Evolutionary conservation across 2,888 invertebrate genomes (phyloP).

Genomic region (Stenodema calcarata): DNA sequence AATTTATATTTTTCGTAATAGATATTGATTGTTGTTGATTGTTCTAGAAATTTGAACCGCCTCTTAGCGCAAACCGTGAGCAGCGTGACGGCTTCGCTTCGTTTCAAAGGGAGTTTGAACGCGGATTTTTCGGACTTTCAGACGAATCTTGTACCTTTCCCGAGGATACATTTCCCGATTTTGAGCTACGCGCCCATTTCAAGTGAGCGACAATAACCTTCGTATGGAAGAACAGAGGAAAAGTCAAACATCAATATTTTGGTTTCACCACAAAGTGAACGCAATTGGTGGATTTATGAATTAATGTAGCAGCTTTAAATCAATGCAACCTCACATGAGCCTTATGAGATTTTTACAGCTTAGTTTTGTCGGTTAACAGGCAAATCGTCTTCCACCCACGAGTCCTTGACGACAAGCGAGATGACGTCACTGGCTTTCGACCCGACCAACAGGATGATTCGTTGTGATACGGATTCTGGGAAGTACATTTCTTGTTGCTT

Average conservation of each 20-base stretch:
- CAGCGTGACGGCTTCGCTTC: slow-evolving; percentile 84
- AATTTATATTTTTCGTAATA: not conserved
- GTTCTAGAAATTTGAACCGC: slow-evolving; percentile 81
- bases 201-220: not conserved
- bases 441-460: slow-evolving; percentile 87
- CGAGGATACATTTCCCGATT: slow-evolving; percentile 86
- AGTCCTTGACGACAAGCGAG: not conserved
- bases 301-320: no score
- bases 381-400: not conserved
- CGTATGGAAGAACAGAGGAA: no score
- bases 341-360: no score
- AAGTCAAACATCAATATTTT: no score
- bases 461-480: slow-evolving; percentile 81
- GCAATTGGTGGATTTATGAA: no score
- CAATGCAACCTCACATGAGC: no score
- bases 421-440: slow-evolving; percentile 62
- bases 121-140: slow-evolving; percentile 70
- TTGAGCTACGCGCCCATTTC: slow-evolving; percentile 74
- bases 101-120: slow-evolving; percentile 82
- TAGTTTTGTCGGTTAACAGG: not conserved
- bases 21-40: not conserved
- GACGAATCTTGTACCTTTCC: slow-evolving; percentile 86
- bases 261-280: no score
- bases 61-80: slow-evolving; percentile 80
- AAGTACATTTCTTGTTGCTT: slow-evolving; percentile 87